Percentiles rank a stretch among this genome's conserved stretches.
Evolutionary conservation across 1,140 invertebrate genomes (phyloP).

Genomic region (Cyclargus thomasi): DNA sequence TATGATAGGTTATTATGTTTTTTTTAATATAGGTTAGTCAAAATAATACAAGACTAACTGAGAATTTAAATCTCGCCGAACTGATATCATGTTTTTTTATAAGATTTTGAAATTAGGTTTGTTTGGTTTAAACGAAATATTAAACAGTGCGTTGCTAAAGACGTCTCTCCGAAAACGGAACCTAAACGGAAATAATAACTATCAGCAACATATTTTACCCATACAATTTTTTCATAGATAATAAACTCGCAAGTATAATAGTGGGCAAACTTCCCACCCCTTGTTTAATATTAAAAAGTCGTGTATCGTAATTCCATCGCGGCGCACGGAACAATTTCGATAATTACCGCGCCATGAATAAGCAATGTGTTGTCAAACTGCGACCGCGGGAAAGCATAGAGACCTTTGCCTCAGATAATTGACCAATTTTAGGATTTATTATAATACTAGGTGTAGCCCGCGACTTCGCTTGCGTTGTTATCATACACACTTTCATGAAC

Average conservation of each 20-base stretch:
- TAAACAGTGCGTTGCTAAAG: neutral
- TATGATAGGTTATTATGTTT: too few relatives aligned
- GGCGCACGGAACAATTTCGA: conserved; percentile 45
- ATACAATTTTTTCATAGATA: conserved; percentile 19
- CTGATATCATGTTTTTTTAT: too few relatives aligned
- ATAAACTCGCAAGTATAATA: conserved; percentile 20
- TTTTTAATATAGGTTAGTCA: too few relatives aligned
- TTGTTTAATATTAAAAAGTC: conserved; percentile 42
- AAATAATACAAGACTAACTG: too few relatives aligned
- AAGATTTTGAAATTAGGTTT: too few relatives aligned
- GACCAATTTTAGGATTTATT: conserved; percentile 4
- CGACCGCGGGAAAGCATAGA: conserved; percentile 27
- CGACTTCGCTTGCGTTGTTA: too few relatives aligned
- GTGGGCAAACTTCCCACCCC: conserved; percentile 27
- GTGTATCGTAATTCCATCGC: conserved; percentile 46
- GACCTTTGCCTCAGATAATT: neutral
- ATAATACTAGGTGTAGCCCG: conserved; percentile 20
- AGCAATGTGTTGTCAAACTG: conserved; percentile 57
- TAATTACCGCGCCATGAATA: conserved; percentile 61
- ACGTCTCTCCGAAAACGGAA: neutral
- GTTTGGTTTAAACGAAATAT: too few relatives aligned
- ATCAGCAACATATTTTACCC: neutral
- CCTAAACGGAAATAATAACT: neutral
- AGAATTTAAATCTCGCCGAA: too few relatives aligned
- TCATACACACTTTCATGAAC: too few relatives aligned